Base-by-base conservation (phyloP, 2,888 invertebrate genomes). In the Acleris holmiana region DNA sequence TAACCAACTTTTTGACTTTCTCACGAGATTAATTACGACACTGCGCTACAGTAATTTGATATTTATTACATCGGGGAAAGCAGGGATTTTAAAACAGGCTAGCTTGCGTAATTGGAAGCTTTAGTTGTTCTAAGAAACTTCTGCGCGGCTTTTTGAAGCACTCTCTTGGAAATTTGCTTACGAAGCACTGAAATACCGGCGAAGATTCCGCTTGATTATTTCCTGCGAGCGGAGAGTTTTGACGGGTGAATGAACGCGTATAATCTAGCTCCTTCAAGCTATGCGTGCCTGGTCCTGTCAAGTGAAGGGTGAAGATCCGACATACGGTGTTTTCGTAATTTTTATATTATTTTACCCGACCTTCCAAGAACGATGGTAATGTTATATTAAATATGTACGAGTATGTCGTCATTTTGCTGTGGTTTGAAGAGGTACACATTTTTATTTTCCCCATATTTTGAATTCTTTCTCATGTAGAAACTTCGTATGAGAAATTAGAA, bases 81-180 rank as follows among this genome's bases (percentile, higher is more conserved):
- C 15, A 40, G 18, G 40, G 40, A 54, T 29, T 40, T 15, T 35
- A 19, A 40, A 54, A 59, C n/a, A 44, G 17, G 40, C 58, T 8
- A 19, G 25, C 18, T 51, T 23, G 17, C 29, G 29, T 35, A 60
- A 53, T 60, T 53, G 29, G 35, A 35, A 53, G 17, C 51, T 29
- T 29, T n/a, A 46, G 29, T 60, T 60, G 25, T 44, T 60, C 59
- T 15, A 25, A 53, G 51, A 53, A 53, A 53, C 46, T 53, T 46
- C 44, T 17, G 17, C n/a, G 13, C 18, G 15, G 41, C 13, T 23
- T 46, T 44, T 13, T 15, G 23, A 53, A 19, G 18, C 18, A 21
- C 23, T 51, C 15, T 8, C 29, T 18, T 54, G 54, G n/a, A 21
- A 53, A 51, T 53, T 46, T 50, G 35, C 46, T 50, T 54, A 41